Evolutionary conservation across 1,140 invertebrate genomes (phyloP), one percentile per base, ranked within the genome.

Genomic region (Papilio polyxenes): DNA sequence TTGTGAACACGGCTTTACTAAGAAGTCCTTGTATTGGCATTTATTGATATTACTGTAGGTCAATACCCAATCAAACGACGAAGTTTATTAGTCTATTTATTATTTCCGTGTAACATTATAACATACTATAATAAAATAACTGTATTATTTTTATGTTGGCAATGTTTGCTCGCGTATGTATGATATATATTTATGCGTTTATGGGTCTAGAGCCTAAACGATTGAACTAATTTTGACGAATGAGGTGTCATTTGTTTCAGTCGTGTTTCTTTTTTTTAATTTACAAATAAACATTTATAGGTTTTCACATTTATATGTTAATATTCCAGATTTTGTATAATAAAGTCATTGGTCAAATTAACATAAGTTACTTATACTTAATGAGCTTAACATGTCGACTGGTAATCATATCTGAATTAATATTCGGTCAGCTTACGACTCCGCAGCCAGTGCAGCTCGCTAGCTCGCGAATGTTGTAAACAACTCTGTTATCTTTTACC

Each of bases 321-420:
- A n/a, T 20, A 59, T 17, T 5, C 17, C 56, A 59, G n/a, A n/a
- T 53, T 53, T 65, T 65, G 8, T 10, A 65, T 9, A 65, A 31
- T 23, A 65, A 11, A 0, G 6, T 59, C 17, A 65, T 9, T 23
- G 59, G 3, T 69, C 5, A 65, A 56, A 56, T 17, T 31, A 31
- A 69, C 65, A 37, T 69, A 69, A 69, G 11, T 69, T 69, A 69
- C 65, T 69, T 69, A 31, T 69, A 11, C 11, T 69, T 31, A 69
- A 69, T 69, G 11, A 69, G 11, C 31, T 69, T 69, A 69, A 69
- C 65, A 69, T 37, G 20, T 37, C 23, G 1, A 15, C 6, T 69
- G 65, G 65, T 69, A 23, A 37, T 65, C 10, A 65, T 69, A 69
- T 37, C 23, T 69, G 4, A 69, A 69, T 69, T 69, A 69, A 37